Base-by-base conservation (phyloP, 2,113 vertebrate genomes). In the Turdus rufiventris region DNA sequence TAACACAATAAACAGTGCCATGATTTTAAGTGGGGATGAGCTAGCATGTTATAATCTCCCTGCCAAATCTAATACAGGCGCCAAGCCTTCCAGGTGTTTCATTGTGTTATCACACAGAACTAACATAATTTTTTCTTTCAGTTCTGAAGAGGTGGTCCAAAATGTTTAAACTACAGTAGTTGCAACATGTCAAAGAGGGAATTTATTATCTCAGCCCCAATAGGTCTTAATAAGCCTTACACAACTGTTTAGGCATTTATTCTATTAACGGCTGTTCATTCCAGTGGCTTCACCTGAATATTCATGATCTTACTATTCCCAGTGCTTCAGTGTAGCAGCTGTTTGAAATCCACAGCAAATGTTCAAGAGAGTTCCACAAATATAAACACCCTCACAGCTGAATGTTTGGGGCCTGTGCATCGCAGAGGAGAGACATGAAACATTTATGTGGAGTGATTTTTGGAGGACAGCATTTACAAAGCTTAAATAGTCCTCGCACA, bases 271-370 rank as follows among this genome's bases (percentile, higher is more conserved):
- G 98, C 98, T 99, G 98, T 98, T 99, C 98, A 98, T 98, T 98
- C 98, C 98, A 98, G 98, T 98, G 98, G 97, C 98, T 98, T 97
- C 96, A 97, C 97, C 98, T 99, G 98, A 99, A 99, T 99, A 99
- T 99, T 99, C 98, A 99, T 99, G 98, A 99, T 97, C 97, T 97
- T 97, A 94, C 96, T 98, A 97, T 98, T 99, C 98, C 98, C 98
- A 98, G 97, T 97, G 98, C 97, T 97, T 97, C 97, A 94, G 89
- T 97, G 93, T 85, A 98, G 98, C 99, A 99, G 98, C 98, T 99
- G 99, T 98, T 98, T 97, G 97, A 98, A 97, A 98, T 96, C 98
- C 89, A 86, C 97, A 97, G 97, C 98, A 98, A 98, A 98, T 98
- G 98, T 98, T 98, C 98, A 98, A 96, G 98, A 98, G 98, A 98